phyloP scores from a whole-genome alignment of 2,113 vertebrate species.

The Rissa tridactyla region DNA sequence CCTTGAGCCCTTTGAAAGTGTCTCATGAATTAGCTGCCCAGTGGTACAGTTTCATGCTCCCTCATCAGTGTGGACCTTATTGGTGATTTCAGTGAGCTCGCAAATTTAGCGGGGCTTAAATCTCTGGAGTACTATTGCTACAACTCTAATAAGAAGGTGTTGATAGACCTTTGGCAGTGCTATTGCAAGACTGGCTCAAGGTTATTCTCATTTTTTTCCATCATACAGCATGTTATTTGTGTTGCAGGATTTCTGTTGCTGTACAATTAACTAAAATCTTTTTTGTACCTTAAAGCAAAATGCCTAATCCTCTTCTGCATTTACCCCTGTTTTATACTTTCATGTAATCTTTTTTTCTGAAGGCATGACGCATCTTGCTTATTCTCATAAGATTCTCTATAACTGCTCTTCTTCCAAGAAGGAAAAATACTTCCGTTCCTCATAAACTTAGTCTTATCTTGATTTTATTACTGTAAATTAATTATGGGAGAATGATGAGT shows the following conservation, averaged over 20 bases:
- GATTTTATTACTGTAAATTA: constrained; percentile 58
- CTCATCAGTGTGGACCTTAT: not conserved
- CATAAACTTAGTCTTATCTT: constrained; percentile 40
- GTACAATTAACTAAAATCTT: not conserved
- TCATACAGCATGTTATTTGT: not conserved
- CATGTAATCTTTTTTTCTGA: not conserved
- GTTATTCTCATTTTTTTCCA: not conserved
- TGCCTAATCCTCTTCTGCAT: not conserved
- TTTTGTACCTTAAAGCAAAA: not conserved
- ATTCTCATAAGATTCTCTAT: not conserved
- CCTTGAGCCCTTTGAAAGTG: not conserved
- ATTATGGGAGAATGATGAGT: constrained; percentile 45
- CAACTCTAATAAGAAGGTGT: constrained; percentile 61
- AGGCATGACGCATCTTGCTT: not conserved
- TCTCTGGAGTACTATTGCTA: not conserved
- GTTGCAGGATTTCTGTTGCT: not conserved
- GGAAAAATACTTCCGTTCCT: not conserved
- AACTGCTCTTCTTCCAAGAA: not conserved
- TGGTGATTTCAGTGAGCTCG: constrained; percentile 27
- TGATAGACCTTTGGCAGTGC: constrained; percentile 51
- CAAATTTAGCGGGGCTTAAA: constrained; percentile 33
- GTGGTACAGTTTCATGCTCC: not conserved
- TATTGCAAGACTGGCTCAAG: constrained; percentile 13
- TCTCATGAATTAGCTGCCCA: constrained; percentile 22
- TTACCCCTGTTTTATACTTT: not conserved